phyloP scores from a whole-genome alignment of 2,113 vertebrate genomes.

The Rhinolophus ferrumequinum region DNA sequence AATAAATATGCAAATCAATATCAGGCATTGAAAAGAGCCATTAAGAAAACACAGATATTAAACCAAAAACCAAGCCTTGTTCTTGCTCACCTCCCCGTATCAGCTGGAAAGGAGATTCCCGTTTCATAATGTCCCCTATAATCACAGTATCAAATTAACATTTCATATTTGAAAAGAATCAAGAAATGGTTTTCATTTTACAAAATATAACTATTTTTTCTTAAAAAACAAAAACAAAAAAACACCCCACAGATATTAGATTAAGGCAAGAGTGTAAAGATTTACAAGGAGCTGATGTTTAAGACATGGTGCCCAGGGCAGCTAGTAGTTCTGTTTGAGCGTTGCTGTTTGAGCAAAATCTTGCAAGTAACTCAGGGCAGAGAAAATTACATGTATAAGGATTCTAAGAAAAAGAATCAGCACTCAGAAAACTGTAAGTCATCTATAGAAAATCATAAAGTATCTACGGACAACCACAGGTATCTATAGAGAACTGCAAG shows the following conservation, averaged over 20 bases:
- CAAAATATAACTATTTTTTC: not conserved
- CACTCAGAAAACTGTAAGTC: not conserved
- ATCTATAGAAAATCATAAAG: not conserved
- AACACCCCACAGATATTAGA: not conserved
- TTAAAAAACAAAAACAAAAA: no score
- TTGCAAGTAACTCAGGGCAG: not conserved
- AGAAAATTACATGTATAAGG: not conserved
- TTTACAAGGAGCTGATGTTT: not conserved
- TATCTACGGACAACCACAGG: not conserved
- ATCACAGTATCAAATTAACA: not conserved
- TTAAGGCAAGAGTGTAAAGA: not conserved
- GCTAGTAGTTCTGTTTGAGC: not conserved
- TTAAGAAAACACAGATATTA: not conserved
- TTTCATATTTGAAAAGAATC: not conserved
- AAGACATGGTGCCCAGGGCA: not conserved
- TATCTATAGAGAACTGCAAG: not conserved
- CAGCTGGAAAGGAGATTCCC: not conserved
- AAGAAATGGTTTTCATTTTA: not conserved
- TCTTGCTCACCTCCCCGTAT: not conserved
- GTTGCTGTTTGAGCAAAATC: not conserved
- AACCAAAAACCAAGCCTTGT: not conserved
- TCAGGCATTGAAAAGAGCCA: not conserved
- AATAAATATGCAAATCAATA: not conserved
- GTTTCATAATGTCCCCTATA: not conserved
- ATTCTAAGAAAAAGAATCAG: not conserved